Base-by-base conservation (phyloP, 2,888 invertebrate species). In the Trissoscelio sp. region DNA sequence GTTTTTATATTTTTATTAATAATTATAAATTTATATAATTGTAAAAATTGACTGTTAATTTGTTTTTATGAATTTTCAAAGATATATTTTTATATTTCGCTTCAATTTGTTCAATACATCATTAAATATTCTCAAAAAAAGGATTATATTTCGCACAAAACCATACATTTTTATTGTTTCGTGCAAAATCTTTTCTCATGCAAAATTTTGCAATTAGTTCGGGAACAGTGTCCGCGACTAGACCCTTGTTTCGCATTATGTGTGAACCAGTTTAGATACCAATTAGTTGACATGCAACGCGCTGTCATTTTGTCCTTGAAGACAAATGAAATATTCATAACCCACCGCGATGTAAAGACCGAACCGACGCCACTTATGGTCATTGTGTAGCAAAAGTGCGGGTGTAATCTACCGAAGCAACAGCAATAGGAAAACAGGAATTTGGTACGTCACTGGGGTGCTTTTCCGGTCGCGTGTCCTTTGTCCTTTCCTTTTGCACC, bases 221-320 rank as follows among this genome's bases (percentile, higher is more conserved):
- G 48, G 20, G 5, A 53, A 58, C 24, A 82, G 81, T 37, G 44
- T 82, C 64, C 28, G 39, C 44, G 44, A 42, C 5, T 7, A n/a
- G 31, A 58, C 81, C 70, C 77, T 82, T 51, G 70, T 77, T 48
- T 62, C 53, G 85, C 72, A 78, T 79, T 82, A 83, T 83, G 64
- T 58, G 74, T 57, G 82, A 87, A 87, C 87, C 86, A 85, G 87
- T 87, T 85, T 75, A 7, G 78, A 69, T 34, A 31, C 83, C 86
- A 85, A 85, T 87, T 88, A 86, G 83, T 79, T 66, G 58, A 62
- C 66, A 31, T 12, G 48, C 70, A 37, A 55, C 18, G 73, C 39
- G 79, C 51, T 72, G 62, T 62, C 46, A 73, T 79, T 79, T 73
- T 73, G 37, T 67, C 28, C 55, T 55, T 37, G 67, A 58, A 78